These are phyloP conservation scores for Netelia virgata DNA, from an alignment of 2,888 invertebrate genomes.

Conservation along the genomic window DNA sequence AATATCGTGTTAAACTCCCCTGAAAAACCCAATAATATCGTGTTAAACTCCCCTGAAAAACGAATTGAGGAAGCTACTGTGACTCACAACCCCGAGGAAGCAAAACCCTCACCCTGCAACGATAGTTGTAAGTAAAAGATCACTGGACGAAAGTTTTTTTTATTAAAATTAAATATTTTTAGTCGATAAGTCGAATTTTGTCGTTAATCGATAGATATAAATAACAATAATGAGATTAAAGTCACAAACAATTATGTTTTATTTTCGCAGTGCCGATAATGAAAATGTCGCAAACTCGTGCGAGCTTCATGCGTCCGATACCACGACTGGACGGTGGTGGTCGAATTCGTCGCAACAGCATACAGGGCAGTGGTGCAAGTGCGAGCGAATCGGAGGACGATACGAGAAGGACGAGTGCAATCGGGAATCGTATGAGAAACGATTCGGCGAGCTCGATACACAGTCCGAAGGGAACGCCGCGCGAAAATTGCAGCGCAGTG, in stretches of 20 bases:
- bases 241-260: not conserved
- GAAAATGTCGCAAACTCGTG: conserved; percentile 87
- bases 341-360: conserved; percentile 88
- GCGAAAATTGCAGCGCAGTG: conserved; percentile 69
- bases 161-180: not conserved
- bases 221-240: not conserved
- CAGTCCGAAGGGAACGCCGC: conserved; percentile 73
- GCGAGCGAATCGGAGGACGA: conserved; percentile 90
- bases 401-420: conserved; percentile 75
- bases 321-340: conserved; percentile 87
- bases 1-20: too few species aligned
- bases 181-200: not conserved
- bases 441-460: conserved; percentile 86
- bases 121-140: conserved; percentile 26
- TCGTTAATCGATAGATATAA: too few species aligned
- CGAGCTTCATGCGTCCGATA: conserved; percentile 88
- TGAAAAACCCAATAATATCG: too few species aligned
- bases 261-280: conserved; percentile 85
- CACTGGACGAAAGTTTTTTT: not conserved
- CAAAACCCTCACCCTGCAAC: conserved; percentile 1
- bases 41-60: too few species aligned
- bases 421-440: conserved; percentile 83
- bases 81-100: not conserved
- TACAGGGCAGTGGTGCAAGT: conserved; percentile 85
- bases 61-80: not conserved